Conservation (phyloP, 2,113 vertebrate species). For the Willisornis vidua region DNA sequence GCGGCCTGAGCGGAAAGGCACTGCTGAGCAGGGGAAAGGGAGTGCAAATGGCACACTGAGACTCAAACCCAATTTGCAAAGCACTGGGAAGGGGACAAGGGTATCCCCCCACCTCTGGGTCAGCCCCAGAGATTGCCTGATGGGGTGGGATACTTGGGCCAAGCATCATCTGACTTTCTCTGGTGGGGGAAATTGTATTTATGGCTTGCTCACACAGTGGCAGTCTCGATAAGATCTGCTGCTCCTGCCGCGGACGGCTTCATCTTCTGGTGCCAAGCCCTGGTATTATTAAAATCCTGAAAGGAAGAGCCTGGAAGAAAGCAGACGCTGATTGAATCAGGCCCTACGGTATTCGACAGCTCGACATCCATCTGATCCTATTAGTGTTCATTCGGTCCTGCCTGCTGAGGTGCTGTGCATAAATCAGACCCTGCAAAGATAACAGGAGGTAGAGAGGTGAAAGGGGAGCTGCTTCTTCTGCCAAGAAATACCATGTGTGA, state of each 20-base stretch:
- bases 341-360: slow-evolving; percentile 39
- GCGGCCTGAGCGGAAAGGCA: not conserved
- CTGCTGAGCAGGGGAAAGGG: not conserved
- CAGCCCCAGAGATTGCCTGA: not conserved
- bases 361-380: slow-evolving; percentile 60
- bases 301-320: slow-evolving; percentile 43
- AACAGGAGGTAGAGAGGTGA: not conserved
- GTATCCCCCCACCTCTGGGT: rapidly evolving
- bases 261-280: slow-evolving; percentile 47
- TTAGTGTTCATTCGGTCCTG: slow-evolving; percentile 37
- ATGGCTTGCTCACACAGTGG: not conserved
- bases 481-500: not conserved
- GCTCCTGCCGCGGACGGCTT: not conserved
- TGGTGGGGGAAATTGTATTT: not conserved
- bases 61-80: not conserved
- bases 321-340: slow-evolving; percentile 52
- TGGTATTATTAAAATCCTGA: slow-evolving; percentile 61
- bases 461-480: not conserved
- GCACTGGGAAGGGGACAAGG: rapidly evolving
- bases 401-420: slow-evolving; percentile 29
- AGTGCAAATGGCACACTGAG: rapidly evolving
- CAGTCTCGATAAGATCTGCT: not conserved
- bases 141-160: not conserved
- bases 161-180: not conserved
- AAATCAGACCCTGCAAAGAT: slow-evolving; percentile 41